Evolutionary conservation across 2,113 vertebrate species (phyloP), one percentile per base, ranked within the genome.

Genomic region (Lycocorax pyrrhopterus): DNA sequence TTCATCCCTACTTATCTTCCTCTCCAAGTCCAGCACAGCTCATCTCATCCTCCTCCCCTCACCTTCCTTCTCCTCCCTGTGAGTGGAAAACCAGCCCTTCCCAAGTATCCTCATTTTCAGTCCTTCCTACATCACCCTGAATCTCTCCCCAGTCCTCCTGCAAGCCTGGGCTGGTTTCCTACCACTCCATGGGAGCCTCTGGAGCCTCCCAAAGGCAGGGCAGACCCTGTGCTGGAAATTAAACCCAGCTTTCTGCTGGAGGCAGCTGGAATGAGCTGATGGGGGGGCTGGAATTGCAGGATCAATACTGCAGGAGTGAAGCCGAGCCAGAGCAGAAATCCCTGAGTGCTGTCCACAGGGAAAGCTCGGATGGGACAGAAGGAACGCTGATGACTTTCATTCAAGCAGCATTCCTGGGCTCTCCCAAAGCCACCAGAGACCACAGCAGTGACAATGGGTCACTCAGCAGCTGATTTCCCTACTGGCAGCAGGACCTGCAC

Each of bases 161-260:
- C 81, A 80, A 29, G 12, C 55, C 55, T 17, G 8, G 60, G 29
- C 86, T 0, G 0, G 53, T 59, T 51, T 18, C 32, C 43, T 18
- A 16, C 13, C 3, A 3, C 22, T 30, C 13, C 6, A 0, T 0
- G 0, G 0, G 73, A 81, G 67, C 13, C 53, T 29, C 60, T 5
- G 20, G 59, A 53, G 51, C 60, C 35, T 81, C 73, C 35, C 46
- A 17, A 58, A 55, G 72, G 63, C 64, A 68, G 32, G 22, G 46
- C 18, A 20, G 21, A 21, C 33, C 23, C 37, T 4, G 12, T 2
- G 4, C 16, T 32, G 47, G 43, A 33, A 53, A 64, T 39, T 0
- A 21, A 29, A 29, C 4, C 64, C 53, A 39, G 11, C 25, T 18
- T 55, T 44, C 53, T 16, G 82, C n/a, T 49, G 69, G 43, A 4